Evolutionary conservation across 2,888 invertebrate species (phyloP), one percentile per base, ranked within the genome.

Genomic region (Standfussiana lucernea): DNA sequence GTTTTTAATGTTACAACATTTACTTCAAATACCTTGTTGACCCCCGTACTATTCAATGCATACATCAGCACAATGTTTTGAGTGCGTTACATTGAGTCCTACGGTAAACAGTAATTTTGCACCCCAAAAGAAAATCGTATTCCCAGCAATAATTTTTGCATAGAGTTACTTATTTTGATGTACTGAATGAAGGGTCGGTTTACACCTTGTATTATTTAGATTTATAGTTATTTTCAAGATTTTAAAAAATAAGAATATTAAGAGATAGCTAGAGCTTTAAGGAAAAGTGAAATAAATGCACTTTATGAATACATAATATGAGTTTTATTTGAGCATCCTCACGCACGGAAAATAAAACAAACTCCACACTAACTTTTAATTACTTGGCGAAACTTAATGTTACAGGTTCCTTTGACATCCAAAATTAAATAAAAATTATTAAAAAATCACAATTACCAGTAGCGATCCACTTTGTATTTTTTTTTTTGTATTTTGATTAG

Each of bases 291-390:
- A 53, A 72, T 53, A 53, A 50, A 72, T 53, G 1, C 40, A 32
- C 18, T 5, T 18, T 45, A 35, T 15, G 45, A 37, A 28, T 21
- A 15, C 21, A 21, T n/a, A n/a, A n/a, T 18, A 5, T 28, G 35
- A 10, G n/a, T 3, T 68, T 72, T 45, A 18, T 35, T 68, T 71
- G 2, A 45, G 35, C 21, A 68, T 21, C 35, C 5, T 35, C n/a
- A 53, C 11, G 24, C n/a, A 32, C 40, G 8, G 10, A 71, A 67
- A 67, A 45, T 67, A 42, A 67, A 71, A 69, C 4, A 28, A 18
- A 10, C 1, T 45, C 35, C 13, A 45, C 32, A 65, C 4, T 6
- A 24, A 47, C 15, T 47, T 45, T 69, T 21, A 56, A 56, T 28
- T 56, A 15, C 7, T 18, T 59, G 10, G 21, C 21, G 59, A 21